Base-by-base conservation (phyloP, 2,888 invertebrate genomes). In the Aproaerema taeniolella region DNA sequence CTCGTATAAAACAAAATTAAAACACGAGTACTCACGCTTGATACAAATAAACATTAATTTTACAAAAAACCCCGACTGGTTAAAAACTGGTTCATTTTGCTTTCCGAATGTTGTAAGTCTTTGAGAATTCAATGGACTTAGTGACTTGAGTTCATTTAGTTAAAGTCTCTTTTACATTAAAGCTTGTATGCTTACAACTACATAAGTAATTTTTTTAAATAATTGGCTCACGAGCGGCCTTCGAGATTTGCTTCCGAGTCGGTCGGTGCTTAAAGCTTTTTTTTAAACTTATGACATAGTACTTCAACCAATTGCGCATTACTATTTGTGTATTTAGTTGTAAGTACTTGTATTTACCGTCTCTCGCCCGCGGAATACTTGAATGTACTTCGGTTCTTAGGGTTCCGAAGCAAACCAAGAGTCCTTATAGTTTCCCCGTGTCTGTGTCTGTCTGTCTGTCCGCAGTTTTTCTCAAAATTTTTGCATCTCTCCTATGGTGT, bases 181-280 rank as follows among this genome's bases (percentile, higher is more conserved):
- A n/a, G n/a, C n/a, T n/a, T n/a, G n/a, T n/a, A n/a, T n/a, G n/a
- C 4, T 20, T 20, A 8, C 20, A 6, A 20, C 20, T 20, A 20
- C 20, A 20, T 20, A 20, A 20, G 5, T 20, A 6, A 20, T 37
- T 30, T 53, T 47, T 40, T 49, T 39, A 45, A 45, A 46, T 50
- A 45, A 46, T 45, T 39, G 41, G 32, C 42, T 46, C 44, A 52
- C 48, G 41, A 47, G 20, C 45, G 64, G 50, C 74, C 74, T 76
- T 74, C 68, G 30, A 63, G 52, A 58, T 58, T 58, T 56, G 54
- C 64, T 73, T 74, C 72, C 70, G 68, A 75, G 69, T 65, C 58
- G 55, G 53, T 47, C 53, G 53, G 61, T 49, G 47, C 56, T 47
- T 43, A 47, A 52, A 49, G 28, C 28, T 8, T 25, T 17, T 20